Percentiles rank a stretch among this genome's conserved stretches.
Evolutionary conservation across 1,140 invertebrate species (phyloP).

Genomic region (Zaprionus vittiger): DNA sequence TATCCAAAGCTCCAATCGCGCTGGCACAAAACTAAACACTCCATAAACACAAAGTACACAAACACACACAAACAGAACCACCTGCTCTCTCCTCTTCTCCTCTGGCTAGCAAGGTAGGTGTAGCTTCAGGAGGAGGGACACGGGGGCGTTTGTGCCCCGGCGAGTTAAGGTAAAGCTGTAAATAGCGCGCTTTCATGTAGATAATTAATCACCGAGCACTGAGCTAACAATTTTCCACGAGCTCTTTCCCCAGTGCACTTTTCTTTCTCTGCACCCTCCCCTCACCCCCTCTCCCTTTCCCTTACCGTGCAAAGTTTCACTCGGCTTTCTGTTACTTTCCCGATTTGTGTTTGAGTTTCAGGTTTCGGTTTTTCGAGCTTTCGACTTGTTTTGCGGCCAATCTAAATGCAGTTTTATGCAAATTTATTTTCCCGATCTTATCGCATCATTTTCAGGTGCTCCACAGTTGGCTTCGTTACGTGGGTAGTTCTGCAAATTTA

Average conservation of each 20-base stretch:
- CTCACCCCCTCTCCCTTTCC: neutral
- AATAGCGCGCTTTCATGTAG: slow-evolving; percentile 82
- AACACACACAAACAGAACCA: neutral
- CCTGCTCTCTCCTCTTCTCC: too few relatives aligned
- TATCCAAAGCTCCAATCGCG: slow-evolving; percentile 63
- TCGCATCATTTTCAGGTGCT: slow-evolving; percentile 68
- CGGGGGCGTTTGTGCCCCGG: neutral
- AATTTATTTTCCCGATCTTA: slow-evolving; percentile 76
- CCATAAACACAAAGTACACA: slow-evolving; percentile 63
- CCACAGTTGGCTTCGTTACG: slow-evolving; percentile 45
- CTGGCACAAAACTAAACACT: slow-evolving; percentile 75
- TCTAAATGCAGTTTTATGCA: slow-evolving; percentile 71
- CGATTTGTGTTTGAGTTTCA: slow-evolving; percentile 28
- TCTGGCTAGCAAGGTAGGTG: neutral
- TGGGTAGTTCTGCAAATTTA: slow-evolving; percentile 52
- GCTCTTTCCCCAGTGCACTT: slow-evolving; percentile 36
- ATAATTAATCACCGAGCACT: slow-evolving; percentile 77
- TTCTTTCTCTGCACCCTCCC: neutral
- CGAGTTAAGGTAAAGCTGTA: slow-evolving; percentile 67
- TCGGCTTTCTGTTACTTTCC: slow-evolving; percentile 26
- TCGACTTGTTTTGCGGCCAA: slow-evolving; percentile 59
- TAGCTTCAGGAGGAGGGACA: neutral
- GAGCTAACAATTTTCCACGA: slow-evolving; percentile 48
- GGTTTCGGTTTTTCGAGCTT: slow-evolving; percentile 30
- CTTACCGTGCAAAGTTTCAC: slow-evolving; percentile 40